Percentiles rank a stretch among this genome's conserved stretches.
These are phyloP conservation scores for Syngnathus acus DNA, from an alignment of 2,797 vertebrate genomes.

Conservation along the genomic window DNA sequence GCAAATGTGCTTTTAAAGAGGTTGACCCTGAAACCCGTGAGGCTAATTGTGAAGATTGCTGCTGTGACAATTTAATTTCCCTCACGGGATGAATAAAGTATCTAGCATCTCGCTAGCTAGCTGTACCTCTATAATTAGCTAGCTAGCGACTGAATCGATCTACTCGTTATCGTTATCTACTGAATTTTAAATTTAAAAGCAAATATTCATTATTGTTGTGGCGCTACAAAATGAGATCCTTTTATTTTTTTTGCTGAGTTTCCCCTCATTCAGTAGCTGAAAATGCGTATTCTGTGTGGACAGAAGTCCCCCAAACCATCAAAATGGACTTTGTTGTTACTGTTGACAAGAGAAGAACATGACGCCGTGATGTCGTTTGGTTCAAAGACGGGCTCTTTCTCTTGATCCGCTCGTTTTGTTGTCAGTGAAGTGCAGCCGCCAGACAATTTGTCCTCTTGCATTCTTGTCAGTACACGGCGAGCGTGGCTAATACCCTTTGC, in stretches of 20 bases:
- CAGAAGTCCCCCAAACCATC: neutral
- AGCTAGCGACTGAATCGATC: too few species aligned
- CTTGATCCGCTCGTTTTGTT: neutral
- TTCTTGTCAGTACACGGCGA: neutral
- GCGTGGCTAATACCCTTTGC: constrained; percentile 18
- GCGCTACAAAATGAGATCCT: neutral
- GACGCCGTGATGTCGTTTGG: neutral
- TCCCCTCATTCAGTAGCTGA: neutral
- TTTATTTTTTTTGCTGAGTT: neutral
- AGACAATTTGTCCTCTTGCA: neutral
- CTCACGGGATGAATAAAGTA: too few species aligned
- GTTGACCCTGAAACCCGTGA: constrained; percentile 45
- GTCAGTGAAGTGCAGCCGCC: neutral
- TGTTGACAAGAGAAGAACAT: neutral
- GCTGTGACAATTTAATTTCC: constrained; percentile 9
- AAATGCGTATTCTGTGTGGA: neutral
- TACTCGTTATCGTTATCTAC: too few species aligned
- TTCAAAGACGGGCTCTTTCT: neutral
- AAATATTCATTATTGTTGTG: neutral
- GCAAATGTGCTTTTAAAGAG: constrained; percentile 57
- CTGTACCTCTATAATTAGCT: too few species aligned
- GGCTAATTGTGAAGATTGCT: constrained; percentile 12
- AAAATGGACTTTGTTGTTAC: neutral
- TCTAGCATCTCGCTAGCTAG: too few species aligned
- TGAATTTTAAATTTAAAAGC: too few species aligned